Percentiles rank a stretch among this genome's conserved stretches.
These are phyloP conservation scores for Zaprionus camerounensis DNA, from an alignment of 1,140 invertebrate species.

Conservation along the genomic window DNA sequence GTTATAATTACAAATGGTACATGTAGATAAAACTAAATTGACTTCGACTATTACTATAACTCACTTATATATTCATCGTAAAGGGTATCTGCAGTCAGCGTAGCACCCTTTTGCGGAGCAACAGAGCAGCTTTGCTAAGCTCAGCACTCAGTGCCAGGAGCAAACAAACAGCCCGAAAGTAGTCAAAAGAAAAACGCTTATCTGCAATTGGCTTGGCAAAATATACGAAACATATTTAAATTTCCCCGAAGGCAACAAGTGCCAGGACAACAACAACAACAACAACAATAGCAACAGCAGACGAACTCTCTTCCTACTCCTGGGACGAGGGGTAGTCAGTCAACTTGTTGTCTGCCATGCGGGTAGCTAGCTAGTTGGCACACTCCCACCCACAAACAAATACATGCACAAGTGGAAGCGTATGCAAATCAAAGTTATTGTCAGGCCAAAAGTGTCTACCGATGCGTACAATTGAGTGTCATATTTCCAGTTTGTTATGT, in stretches of 20 bases:
- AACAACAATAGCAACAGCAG: slow-evolving; percentile 9
- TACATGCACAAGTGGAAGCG: slow-evolving; percentile 28
- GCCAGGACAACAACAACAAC: slow-evolving; percentile 29
- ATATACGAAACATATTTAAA: slow-evolving; percentile 71
- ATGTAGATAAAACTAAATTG: background rate
- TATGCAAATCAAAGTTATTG: slow-evolving; percentile 80
- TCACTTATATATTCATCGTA: background rate
- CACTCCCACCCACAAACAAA: slow-evolving; percentile 21
- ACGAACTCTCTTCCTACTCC: background rate
- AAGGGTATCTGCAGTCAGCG: background rate
- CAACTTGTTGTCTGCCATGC: slow-evolving; percentile 54
- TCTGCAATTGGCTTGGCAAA: slow-evolving; percentile 76
- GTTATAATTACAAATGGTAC: background rate
- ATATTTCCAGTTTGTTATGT: slow-evolving; percentile 75
- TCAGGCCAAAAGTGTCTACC: slow-evolving; percentile 73
- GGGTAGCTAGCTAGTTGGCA: slow-evolving; percentile 24
- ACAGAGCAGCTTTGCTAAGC: slow-evolving; percentile 11
- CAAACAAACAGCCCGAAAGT: slow-evolving; percentile 54
- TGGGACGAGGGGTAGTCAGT: slow-evolving; percentile 33
- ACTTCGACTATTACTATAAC: too few species aligned
- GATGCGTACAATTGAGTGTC: slow-evolving; percentile 82
- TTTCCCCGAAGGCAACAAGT: slow-evolving; percentile 75
- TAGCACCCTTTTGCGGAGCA: slow-evolving; percentile 5
- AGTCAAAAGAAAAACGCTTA: slow-evolving; percentile 72
- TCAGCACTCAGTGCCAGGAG: slow-evolving; percentile 56